These are phyloP conservation scores for Glossophaga mutica DNA, from an alignment of 2,797 vertebrate genomes.

Conservation along the genomic window DNA sequence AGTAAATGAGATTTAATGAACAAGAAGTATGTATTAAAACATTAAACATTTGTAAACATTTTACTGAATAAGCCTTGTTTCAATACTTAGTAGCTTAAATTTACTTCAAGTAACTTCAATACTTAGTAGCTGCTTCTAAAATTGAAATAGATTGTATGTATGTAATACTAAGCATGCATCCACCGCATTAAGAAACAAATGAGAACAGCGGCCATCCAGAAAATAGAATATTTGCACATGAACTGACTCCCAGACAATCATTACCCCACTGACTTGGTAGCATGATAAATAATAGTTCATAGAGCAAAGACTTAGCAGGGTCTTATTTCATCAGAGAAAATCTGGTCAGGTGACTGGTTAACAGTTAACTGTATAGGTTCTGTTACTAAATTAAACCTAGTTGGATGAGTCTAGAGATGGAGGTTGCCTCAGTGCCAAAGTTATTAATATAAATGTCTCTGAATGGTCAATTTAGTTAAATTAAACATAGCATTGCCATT, in stretches of 20 bases:
- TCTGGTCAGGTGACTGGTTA: neutral
- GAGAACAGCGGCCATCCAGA: constrained; percentile 1
- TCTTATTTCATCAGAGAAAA: neutral
- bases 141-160: neutral
- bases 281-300: neutral
- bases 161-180: neutral
- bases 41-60: neutral
- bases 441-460: neutral
- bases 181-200: neutral
- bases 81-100: neutral
- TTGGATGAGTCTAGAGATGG: neutral
- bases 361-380: neutral
- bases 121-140: too few relatives aligned
- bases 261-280: neutral
- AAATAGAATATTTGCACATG: neutral
- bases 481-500: neutral
- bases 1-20: neutral
- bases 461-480: neutral
- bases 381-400: neutral
- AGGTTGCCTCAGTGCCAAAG: neutral
- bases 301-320: neutral
- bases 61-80: neutral
- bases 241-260: neutral
- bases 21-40: neutral
- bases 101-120: too few relatives aligned